Evolutionary conservation across 2,113 vertebrate genomes (phyloP), one percentile per base, ranked within the genome.

Genomic region (Aepyceros melampus): DNA sequence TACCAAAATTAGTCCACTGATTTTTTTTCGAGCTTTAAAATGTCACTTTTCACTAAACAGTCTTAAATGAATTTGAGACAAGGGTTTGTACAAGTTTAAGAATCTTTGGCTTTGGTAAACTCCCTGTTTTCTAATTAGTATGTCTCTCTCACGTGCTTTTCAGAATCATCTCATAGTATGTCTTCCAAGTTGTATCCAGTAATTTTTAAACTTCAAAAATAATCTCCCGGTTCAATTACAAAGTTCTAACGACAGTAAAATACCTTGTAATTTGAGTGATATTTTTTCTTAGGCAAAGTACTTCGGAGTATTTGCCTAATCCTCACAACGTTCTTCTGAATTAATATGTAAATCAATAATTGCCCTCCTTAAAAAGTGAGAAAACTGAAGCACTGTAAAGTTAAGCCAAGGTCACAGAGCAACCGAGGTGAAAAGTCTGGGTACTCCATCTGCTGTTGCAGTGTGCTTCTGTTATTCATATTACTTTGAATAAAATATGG

Each of bases 401-500:
- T 92, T 81, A 58, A 83, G 76, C 79, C 76, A 85, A 79, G 85
- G 58, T 58, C 85, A 93, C 49, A 86, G 40, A 85, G 74, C 86
- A 92, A 56, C 31, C 33, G 27, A 49, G 60, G 62, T 4, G 2
- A 89, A 95, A 91, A 96, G 40, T 93, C n/a, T 17, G 33, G 51
- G 7, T 91, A 47, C 93, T 95, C 60, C 74, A 64, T 31, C 27
- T 96, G 92, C 58, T 92, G 1, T 82, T 64, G 29, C 19, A 74
- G 1, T 87, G 25, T 78, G 82, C 45, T 58, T 78, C 36, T 79
- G 1, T 93, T 91, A 56, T 83, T 89, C 1, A 2, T n/a, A 74
- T 94, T 56, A 95, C 83, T 17, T 84, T 97, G 36, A 98, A 96
- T 94, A 97, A 97, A 94, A 94, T 49, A 84, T 43, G 88, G 55